A percentile compares a stretch with the other conserved stretches of the same genome.
These are phyloP conservation scores for Diarsia dahlii DNA, from an alignment of 2,888 invertebrate species.

Conservation along the genomic window DNA sequence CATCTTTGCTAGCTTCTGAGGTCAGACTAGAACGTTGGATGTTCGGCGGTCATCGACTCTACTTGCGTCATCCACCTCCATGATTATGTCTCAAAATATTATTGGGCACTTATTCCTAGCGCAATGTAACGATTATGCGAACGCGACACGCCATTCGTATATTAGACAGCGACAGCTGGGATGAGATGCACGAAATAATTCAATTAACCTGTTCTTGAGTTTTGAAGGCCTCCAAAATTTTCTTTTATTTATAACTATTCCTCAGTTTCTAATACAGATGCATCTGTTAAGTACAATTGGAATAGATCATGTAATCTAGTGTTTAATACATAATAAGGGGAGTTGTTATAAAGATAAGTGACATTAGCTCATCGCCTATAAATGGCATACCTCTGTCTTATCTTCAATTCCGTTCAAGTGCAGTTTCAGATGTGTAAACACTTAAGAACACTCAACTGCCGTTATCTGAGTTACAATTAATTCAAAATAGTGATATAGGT, in stretches of 20 bases:
- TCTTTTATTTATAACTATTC: not conserved
- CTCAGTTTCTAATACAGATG: not conserved
- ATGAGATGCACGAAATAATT: slow-evolving; percentile 8
- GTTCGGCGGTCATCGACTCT: slow-evolving; percentile 64
- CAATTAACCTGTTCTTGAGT: not conserved
- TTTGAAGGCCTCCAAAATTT: not conserved
- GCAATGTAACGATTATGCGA: slow-evolving; percentile 30
- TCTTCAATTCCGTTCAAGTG: slow-evolving; percentile 39
- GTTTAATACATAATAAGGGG: not conserved
- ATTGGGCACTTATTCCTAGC: slow-evolving; percentile 29
- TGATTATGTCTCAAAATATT: slow-evolving; percentile 47
- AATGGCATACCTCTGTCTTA: slow-evolving; percentile 37
- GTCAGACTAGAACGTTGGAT: slow-evolving; percentile 20
- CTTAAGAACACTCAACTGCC: slow-evolving; percentile 21
- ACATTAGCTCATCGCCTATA: slow-evolving; percentile 46
- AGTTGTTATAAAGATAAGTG: slow-evolving; percentile 17
- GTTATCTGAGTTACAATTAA: slow-evolving; percentile 29
- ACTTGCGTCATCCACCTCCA: slow-evolving; percentile 56
- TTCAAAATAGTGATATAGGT: slow-evolving; percentile 20
- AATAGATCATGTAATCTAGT: not conserved
- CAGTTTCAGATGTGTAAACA: slow-evolving; percentile 26
- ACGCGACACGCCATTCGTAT: slow-evolving; percentile 14
- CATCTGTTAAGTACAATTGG: not conserved
- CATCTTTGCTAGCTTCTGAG: slow-evolving; percentile 27
- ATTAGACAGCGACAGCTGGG: not conserved